Percentiles rank a stretch among this genome's conserved stretches.
Evolutionary conservation across 2,113 vertebrate species (phyloP).

Genomic region (Neotragus moschatus): DNA sequence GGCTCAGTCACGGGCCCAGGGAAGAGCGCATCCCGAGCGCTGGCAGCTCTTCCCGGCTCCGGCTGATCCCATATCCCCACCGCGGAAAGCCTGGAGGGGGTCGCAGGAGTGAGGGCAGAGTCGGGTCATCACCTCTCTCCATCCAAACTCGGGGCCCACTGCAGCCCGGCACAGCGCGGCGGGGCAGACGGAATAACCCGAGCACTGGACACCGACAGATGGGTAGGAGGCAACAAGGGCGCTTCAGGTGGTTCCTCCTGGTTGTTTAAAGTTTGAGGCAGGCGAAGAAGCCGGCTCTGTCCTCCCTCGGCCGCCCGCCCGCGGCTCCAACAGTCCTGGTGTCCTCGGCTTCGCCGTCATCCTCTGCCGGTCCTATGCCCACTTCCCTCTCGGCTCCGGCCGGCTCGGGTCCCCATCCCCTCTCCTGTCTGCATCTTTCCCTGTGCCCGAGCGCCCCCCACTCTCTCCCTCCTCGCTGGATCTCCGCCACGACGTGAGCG

Average conservation of each 20-base stretch:
- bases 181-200: accelerated
- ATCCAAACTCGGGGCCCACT: not conserved
- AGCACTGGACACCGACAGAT: not conserved
- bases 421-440: constrained; percentile 47
- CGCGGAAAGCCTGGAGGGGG: not conserved
- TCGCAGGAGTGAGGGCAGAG: not conserved
- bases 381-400: not conserved
- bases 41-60: not conserved
- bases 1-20: not conserved
- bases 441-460: constrained; percentile 53
- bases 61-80: not conserved
- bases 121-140: not conserved
- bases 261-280: constrained; percentile 57
- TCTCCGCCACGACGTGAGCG: constrained; percentile 86
- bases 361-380: not conserved
- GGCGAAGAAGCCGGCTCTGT: not conserved
- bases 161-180: not conserved
- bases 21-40: not conserved
- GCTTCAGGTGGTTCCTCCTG: constrained; percentile 58
- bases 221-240: not conserved
- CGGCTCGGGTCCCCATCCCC: constrained; percentile 40
- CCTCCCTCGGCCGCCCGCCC: not conserved
- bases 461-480: constrained; percentile 81
- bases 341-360: not conserved
- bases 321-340: not conserved